phyloP scores from a whole-genome alignment of 2,797 vertebrate genomes.

The Rhynchonycteris naso region DNA sequence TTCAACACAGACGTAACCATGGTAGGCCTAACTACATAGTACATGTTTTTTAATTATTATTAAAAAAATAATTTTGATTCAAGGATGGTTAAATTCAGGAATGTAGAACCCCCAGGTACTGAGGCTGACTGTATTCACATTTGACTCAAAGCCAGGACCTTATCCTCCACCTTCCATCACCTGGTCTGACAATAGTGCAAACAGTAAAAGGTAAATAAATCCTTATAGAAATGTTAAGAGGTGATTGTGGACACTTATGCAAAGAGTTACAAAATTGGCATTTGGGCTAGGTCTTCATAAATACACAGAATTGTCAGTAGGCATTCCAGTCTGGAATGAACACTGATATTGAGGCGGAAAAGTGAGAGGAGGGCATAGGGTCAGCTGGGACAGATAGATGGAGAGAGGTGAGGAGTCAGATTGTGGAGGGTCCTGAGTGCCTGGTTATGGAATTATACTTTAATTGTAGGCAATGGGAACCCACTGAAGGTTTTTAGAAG shows the following conservation, averaged over 20 bases:
- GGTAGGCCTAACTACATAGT: not conserved
- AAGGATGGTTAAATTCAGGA: not conserved
- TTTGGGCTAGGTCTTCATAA: not conserved
- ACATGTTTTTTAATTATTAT: not conserved
- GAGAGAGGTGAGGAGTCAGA: not conserved
- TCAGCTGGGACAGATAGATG: not conserved
- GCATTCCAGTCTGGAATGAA: constrained; percentile 11
- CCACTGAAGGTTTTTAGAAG: not conserved
- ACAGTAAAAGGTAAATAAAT: not conserved
- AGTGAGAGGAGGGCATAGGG: too few relatives aligned
- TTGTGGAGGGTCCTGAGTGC: not conserved
- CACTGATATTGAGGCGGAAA: not conserved
- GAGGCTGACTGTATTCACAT: not conserved
- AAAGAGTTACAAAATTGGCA: not conserved
- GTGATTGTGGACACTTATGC: not conserved
- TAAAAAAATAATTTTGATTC: not conserved
- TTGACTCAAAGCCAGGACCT: not conserved
- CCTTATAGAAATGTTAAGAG: constrained; percentile 21
- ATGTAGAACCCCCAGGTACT: not conserved
- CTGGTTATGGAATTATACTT: not conserved
- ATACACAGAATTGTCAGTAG: not conserved
- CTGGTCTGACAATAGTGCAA: not conserved
- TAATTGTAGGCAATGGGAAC: not conserved
- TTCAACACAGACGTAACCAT: not conserved
- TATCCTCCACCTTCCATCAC: not conserved